These are phyloP conservation scores for Aythya baeri DNA, from an alignment of 2,113 vertebrate genomes.

Conservation along the genomic window DNA sequence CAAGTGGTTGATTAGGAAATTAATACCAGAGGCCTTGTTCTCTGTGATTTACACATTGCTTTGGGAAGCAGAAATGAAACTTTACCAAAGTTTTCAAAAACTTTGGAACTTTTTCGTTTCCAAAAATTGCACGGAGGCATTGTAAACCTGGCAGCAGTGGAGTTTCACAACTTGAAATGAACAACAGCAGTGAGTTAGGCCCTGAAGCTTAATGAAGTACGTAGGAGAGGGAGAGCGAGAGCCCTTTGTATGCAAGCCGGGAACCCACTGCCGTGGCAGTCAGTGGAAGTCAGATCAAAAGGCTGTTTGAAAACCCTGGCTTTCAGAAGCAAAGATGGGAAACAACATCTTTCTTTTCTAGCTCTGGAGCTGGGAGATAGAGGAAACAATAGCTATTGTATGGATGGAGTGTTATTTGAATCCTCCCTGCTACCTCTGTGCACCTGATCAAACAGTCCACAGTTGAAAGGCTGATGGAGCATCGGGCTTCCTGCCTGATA, in stretches of 20 bases:
- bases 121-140: background rate
- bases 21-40: background rate
- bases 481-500: conserved; percentile 31
- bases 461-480: conserved; percentile 16
- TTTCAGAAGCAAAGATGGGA: conserved; percentile 32
- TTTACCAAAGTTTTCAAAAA: background rate
- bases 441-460: conserved; percentile 53
- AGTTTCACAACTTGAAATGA: background rate
- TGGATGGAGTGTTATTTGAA: background rate
- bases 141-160: background rate
- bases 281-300: conserved; percentile 46
- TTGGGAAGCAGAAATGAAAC: background rate
- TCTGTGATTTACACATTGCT: background rate
- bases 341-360: conserved; percentile 33
- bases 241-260: conserved; percentile 7
- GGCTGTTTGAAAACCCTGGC: conserved; percentile 15
- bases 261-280: background rate
- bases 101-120: too few relatives aligned
- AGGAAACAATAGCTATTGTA: background rate
- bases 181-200: background rate
- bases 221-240: background rate
- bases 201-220: background rate
- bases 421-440: background rate
- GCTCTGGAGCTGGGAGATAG: conserved; percentile 20
- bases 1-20: background rate